These are phyloP conservation scores for Bombus confusus DNA, from an alignment of 1,140 invertebrate genomes.

Conservation along the genomic window DNA sequence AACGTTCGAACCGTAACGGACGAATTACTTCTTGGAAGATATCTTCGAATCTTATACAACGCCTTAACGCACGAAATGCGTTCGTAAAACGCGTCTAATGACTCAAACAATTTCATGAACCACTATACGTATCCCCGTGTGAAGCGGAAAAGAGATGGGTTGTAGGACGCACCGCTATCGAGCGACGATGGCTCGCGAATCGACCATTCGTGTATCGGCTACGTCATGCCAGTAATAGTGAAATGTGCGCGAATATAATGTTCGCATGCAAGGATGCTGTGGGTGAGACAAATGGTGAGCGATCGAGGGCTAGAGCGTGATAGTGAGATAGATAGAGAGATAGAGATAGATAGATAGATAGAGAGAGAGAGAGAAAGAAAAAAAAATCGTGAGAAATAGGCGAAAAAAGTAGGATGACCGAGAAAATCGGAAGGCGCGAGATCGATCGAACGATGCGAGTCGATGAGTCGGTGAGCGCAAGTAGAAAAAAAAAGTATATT, in stretches of 20 bases:
- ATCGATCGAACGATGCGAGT: constrained; percentile 55
- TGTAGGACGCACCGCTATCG: constrained; percentile 23
- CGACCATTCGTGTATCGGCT: constrained; percentile 46
- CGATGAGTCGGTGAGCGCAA: constrained; percentile 55
- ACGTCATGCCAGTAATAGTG: constrained; percentile 47
- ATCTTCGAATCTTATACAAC: too few species aligned
- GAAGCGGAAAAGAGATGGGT: too few species aligned
- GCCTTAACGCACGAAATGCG: too few species aligned
- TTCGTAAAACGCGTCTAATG: too few species aligned
- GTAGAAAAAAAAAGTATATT: constrained; percentile 30
- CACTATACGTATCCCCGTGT: neutral
- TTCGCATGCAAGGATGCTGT: constrained; percentile 52
- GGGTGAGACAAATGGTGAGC: constrained; percentile 50
- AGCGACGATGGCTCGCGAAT: constrained; percentile 15
- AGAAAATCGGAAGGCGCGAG: constrained; percentile 40
- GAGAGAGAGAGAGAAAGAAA: neutral
- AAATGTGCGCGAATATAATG: constrained; percentile 61
- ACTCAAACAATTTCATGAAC: neutral
- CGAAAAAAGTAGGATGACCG: constrained; percentile 22
- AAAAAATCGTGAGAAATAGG: constrained; percentile 16
- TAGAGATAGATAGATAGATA: neutral
- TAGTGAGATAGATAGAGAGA: constrained; percentile 9
- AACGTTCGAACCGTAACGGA: too few species aligned
- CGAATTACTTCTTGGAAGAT: too few species aligned
- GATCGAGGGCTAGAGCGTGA: constrained; percentile 48